These are phyloP conservation scores for Embidobia sp. DNA, from an alignment of 2,888 invertebrate species.

Conservation along the genomic window DNA sequence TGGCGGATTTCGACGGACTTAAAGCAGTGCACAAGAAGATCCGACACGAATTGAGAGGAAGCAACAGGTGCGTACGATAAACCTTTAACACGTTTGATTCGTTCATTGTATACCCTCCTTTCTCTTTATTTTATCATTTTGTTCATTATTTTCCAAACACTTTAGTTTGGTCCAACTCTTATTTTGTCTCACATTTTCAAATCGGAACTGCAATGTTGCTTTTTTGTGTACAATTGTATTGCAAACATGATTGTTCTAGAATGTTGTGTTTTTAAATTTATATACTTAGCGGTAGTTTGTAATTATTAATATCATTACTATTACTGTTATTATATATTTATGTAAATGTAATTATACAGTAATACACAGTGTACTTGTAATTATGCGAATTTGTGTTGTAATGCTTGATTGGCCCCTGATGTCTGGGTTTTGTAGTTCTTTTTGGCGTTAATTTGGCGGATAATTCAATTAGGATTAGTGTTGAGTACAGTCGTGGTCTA, in stretches of 20 bases:
- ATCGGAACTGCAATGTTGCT: slow-evolving; percentile 8
- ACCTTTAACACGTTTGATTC: slow-evolving; percentile 19
- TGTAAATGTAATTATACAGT: neutral
- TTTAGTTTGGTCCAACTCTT: neutral
- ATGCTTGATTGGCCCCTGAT: slow-evolving; percentile 27
- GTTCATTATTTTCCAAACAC: neutral
- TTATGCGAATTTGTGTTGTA: slow-evolving; percentile 14
- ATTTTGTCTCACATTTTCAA: neutral
- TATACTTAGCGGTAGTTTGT: slow-evolving; percentile 12
- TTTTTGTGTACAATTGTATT: slow-evolving; percentile 6
- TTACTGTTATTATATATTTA: neutral
- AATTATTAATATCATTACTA: no score
- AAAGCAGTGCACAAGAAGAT: slow-evolving; percentile 56
- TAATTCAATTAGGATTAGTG: neutral
- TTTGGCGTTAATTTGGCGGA: no score
- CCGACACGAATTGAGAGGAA: slow-evolving; percentile 67
- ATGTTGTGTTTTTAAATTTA: neutral
- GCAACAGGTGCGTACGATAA: slow-evolving; percentile 66
- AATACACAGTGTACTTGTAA: neutral
- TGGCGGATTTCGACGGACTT: slow-evolving; percentile 72
- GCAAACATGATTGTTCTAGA: slow-evolving; percentile 1
- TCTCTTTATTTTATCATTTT: slow-evolving; percentile 1
- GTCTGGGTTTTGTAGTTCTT: slow-evolving; percentile 35
- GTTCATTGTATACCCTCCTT: neutral
- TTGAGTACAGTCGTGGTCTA: neutral